Evolutionary conservation across 2,113 vertebrate genomes (phyloP), one percentile per base, ranked within the genome.

Genomic region (Tychaedon coryphoeus): DNA sequence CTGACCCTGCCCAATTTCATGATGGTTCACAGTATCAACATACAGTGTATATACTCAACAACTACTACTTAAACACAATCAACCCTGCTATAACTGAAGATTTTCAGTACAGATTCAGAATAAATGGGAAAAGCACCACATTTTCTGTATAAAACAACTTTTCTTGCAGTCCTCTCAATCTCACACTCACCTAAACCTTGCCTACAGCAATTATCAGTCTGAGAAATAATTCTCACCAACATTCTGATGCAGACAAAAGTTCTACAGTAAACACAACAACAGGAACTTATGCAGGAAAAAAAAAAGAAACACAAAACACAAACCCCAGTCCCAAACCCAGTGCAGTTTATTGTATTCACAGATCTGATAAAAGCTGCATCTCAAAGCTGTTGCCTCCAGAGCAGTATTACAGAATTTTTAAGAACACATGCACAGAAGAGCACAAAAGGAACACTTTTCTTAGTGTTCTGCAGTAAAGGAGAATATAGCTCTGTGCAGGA

Each of bases 211-310:
- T 43, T 15, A 34, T 5, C 66, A 60, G 19, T 64, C 6, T 42
- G 24, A 85, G 33, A 84, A 94, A 19, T 61, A 76, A 73, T 58
- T 70, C 50, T 34, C 40, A 74, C 22, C 50, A 31, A 58, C 11
- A 12, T 16, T 36, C 14, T 42, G 29, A 84, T 29, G 10, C 28
- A 72, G 66, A 31, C 45, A 89, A 80, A 73, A 84, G 22, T 9
- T 54, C 71, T 51, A 42, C 25, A 72, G 29, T n/a, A 77, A 81
- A 53, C 47, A 69, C 26, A 48, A n/a, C 2, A 17, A 34, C 3
- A 78, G 28, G 58, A 53, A 53, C 38, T 38, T 1, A 5, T 16
- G 1, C 9, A 3, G 7, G 1, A 7, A 8, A 0, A 2, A 2
- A 13, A 7, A 22, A 14, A 8, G 19, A 53, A 72, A 31, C 56